These are phyloP conservation scores for Cryptoblepharus egeriae DNA, from an alignment of 2,797 vertebrate species.

Conservation along the genomic window DNA sequence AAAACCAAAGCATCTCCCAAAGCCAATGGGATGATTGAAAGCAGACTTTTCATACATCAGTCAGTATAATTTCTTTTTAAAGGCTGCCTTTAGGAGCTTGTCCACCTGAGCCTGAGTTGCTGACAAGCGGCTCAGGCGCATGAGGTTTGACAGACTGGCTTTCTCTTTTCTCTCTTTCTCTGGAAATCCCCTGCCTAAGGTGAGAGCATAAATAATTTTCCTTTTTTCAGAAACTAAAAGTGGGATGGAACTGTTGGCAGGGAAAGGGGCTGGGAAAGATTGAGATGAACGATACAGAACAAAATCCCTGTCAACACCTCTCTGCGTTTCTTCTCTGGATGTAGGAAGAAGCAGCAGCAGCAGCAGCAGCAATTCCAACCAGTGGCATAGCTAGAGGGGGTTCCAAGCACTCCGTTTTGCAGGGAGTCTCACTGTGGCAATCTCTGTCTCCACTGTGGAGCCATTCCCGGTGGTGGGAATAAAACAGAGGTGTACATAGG, in stretches of 20 bases:
- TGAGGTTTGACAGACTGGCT: conserved; percentile 52
- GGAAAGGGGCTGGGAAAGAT: conserved; percentile 5
- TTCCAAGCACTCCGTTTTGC: too few relatives aligned
- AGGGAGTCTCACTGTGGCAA: too few relatives aligned
- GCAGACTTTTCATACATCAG: conserved; percentile 53
- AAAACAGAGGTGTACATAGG: too few relatives aligned
- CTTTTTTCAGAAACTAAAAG: conserved; percentile 31
- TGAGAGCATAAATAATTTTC: conserved; percentile 56
- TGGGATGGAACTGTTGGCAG: conserved; percentile 17
- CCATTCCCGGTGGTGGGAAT: too few relatives aligned
- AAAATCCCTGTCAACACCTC: not conserved
- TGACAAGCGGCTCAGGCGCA: conserved; percentile 63
- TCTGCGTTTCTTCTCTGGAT: not conserved
- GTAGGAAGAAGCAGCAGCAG: not conserved
- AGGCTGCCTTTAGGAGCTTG: conserved; percentile 45
- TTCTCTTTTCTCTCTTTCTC: not conserved
- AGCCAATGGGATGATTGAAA: conserved; percentile 59
- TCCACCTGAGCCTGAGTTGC: conserved; percentile 48
- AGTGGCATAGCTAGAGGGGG: too few relatives aligned
- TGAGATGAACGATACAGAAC: not conserved
- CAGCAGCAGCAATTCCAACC: not conserved
- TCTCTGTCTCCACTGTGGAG: too few relatives aligned
- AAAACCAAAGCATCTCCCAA: conserved; percentile 45
- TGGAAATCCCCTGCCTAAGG: conserved; percentile 42
- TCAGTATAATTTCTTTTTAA: conserved; percentile 48